Percentiles rank a stretch among this genome's conserved stretches.
Conservation (phyloP, 2,888 invertebrate species). For the Norana najaformis region DNA sequence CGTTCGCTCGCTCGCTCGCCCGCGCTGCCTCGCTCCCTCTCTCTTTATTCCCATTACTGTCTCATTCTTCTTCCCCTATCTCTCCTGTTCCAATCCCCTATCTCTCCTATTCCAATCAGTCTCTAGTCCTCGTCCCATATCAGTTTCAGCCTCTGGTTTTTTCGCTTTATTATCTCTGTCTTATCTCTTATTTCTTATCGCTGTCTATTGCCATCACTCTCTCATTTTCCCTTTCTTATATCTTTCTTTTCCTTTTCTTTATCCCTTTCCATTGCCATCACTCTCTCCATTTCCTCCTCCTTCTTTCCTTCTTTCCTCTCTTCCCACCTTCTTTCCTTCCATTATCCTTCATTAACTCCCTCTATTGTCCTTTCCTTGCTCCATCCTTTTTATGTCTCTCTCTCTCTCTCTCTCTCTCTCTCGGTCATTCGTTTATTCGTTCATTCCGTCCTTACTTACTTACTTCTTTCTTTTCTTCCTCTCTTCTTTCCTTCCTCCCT, state of each 20-base stretch:
- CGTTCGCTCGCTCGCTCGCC: neutral
- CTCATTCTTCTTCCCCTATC: neutral
- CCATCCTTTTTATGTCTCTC: neutral
- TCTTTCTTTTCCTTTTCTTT: neutral
- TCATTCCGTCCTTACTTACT: neutral
- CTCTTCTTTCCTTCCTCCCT: neutral
- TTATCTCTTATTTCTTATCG: neutral
- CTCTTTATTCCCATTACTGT: neutral
- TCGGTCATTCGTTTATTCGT: neutral
- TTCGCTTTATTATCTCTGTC: neutral
- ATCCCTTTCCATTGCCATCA: neutral
- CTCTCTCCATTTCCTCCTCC: neutral
- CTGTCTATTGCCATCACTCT: neutral
- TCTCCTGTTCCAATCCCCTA: neutral
- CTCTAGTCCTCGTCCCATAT: neutral
- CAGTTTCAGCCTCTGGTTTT: neutral
- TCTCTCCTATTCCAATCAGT: neutral
- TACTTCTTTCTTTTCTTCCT: neutral
- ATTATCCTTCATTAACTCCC: neutral
- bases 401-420: too few species aligned
- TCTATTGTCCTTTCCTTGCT: neutral
- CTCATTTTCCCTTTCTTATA: neutral
- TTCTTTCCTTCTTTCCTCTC: neutral
- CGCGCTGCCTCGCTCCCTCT: neutral
- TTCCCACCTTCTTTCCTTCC: neutral